Conservation (phyloP, 2,888 invertebrate species). For the Microdon myrmicae region DNA sequence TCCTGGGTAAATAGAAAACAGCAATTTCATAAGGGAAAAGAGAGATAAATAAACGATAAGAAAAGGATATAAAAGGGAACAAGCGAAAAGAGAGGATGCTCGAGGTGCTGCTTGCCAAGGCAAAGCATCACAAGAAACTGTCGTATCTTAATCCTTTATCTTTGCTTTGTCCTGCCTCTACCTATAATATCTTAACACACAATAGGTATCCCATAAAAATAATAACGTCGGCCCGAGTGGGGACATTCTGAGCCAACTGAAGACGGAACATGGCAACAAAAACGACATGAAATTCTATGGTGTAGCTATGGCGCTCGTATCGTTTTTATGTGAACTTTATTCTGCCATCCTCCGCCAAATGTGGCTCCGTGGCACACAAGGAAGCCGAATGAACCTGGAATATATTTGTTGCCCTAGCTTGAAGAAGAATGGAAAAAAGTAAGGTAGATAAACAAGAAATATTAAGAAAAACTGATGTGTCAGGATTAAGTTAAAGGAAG, state of each 20-base stretch:
- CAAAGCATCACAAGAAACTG: constrained; percentile 12
- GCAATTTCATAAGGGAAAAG: constrained; percentile 21
- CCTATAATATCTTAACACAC: constrained; percentile 31
- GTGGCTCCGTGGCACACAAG: constrained; percentile 16
- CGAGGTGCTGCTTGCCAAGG: background rate
- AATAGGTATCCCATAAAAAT: constrained; percentile 43
- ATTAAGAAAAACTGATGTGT: constrained; percentile 31
- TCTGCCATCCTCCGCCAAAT: constrained; percentile 18
- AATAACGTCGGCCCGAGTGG: constrained; percentile 38
- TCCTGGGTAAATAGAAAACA: constrained; percentile 14
- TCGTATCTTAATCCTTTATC: constrained; percentile 40
- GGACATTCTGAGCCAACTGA: constrained; percentile 18
- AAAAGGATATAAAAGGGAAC: constrained; percentile 16
- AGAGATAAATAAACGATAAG: constrained; percentile 24
- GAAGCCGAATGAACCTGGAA: constrained; percentile 29
- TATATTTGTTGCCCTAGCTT: constrained; percentile 38
- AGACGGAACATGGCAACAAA: constrained; percentile 4
- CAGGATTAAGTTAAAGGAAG: constrained; percentile 31
- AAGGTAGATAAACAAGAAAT: background rate
- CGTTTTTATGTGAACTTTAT: constrained; percentile 38
- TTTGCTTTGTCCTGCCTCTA: constrained; percentile 1
- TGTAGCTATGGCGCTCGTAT: no score
- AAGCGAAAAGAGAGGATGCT: background rate
- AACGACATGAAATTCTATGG: no score
- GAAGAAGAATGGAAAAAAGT: constrained; percentile 20